These are phyloP conservation scores for Ceyx cyanopectus DNA, from an alignment of 2,113 vertebrate species.

Conservation along the genomic window DNA sequence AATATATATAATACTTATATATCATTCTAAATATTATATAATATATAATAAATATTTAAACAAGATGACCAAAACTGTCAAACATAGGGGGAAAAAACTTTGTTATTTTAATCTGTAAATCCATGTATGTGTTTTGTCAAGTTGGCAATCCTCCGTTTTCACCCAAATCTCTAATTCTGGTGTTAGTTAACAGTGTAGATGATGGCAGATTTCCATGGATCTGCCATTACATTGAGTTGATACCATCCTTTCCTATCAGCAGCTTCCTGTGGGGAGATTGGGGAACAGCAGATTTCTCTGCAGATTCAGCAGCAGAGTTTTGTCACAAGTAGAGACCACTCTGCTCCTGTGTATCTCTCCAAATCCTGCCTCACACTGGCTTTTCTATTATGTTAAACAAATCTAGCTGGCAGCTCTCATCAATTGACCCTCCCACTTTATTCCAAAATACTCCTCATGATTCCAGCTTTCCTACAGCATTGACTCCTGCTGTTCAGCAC, in stretches of 20 bases:
- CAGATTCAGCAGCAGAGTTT: background rate
- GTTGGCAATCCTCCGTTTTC: background rate
- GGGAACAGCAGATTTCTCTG: background rate
- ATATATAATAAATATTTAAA: background rate
- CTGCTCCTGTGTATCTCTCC: background rate
- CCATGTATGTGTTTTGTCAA: background rate
- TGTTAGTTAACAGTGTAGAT: background rate
- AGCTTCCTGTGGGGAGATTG: background rate
- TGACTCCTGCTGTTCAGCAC: background rate
- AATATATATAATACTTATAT: too few species aligned
- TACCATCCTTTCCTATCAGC: background rate
- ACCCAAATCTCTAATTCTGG: background rate
- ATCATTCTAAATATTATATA: too few species aligned
- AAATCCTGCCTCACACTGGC: background rate
- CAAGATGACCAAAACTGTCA: background rate
- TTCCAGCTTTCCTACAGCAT: background rate
- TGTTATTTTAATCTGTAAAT: background rate
- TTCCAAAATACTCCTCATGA: background rate
- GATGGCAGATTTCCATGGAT: background rate
- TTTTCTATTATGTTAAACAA: background rate
- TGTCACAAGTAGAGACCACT: background rate
- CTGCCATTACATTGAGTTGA: background rate
- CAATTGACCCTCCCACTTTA: background rate
- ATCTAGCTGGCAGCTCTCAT: background rate
- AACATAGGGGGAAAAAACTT: rapidly evolving